Conservation (phyloP, 2,888 invertebrate genomes). For the Sarcophaga caerulescens region DNA sequence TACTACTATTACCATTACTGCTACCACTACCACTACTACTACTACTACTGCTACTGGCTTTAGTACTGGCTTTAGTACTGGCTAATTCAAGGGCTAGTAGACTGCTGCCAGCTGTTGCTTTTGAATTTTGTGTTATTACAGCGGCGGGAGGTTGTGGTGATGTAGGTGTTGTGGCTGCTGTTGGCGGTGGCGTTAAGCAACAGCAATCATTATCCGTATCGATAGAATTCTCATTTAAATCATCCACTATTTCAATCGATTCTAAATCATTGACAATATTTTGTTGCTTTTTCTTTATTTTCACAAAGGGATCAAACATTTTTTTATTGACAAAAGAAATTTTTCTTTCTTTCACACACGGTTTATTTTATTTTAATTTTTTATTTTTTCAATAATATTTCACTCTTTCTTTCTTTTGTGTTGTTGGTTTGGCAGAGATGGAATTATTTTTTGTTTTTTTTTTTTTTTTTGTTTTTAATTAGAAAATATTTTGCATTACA, state of each 20-base stretch:
- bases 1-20: conserved; percentile 39
- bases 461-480: no score
- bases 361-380: conserved; percentile 49
- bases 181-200: conserved; percentile 66
- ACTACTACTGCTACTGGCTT: conserved; percentile 18
- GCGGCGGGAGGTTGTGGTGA: conserved; percentile 67
- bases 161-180: conserved; percentile 71
- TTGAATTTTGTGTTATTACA: conserved; percentile 57
- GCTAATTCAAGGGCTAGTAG: not conserved
- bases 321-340: conserved; percentile 51
- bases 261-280: conserved; percentile 72
- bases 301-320: conserved; percentile 81
- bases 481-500: no score
- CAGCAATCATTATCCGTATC: conserved; percentile 63
- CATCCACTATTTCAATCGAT: conserved; percentile 53
- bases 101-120: conserved; percentile 44
- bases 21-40: conserved; percentile 17
- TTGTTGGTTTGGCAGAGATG: no score
- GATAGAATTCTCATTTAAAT: conserved; percentile 66
- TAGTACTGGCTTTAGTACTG: conserved; percentile 45
- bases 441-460: no score
- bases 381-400: conserved; percentile 57
- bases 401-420: no score
- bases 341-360: conserved; percentile 25
- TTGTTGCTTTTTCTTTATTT: conserved; percentile 80